These are phyloP conservation scores for Florisuga fusca DNA, from an alignment of 2,797 vertebrate genomes.

Conservation along the genomic window DNA sequence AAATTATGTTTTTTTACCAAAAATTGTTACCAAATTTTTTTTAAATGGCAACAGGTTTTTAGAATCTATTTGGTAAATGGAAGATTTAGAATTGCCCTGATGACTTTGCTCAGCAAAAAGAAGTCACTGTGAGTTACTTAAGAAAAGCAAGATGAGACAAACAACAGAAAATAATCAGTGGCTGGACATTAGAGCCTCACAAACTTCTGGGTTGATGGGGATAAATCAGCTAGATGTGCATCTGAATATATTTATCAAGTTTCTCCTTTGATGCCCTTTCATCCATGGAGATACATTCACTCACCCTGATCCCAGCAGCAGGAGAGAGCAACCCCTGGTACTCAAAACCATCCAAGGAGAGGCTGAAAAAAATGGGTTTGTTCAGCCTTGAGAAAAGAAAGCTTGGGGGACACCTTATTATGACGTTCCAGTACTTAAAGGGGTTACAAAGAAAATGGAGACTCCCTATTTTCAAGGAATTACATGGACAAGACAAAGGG, in stretches of 20 bases:
- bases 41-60: neutral
- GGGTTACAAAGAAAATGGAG: too few species aligned
- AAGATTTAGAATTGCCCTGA: neutral
- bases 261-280: neutral
- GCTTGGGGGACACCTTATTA: too few species aligned
- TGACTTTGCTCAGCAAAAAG: neutral
- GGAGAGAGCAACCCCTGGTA: neutral
- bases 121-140: neutral
- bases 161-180: neutral
- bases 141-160: neutral
- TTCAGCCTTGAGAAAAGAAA: too few species aligned
- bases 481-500: too few species aligned
- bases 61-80: neutral
- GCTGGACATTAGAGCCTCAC: neutral
- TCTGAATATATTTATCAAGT: neutral
- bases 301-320: neutral
- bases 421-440: too few species aligned
- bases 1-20: too few species aligned
- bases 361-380: too few species aligned
- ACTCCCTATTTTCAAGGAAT: too few species aligned
- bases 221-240: neutral
- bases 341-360: neutral
- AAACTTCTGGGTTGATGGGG: neutral
- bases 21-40: too few species aligned
- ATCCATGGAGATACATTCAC: neutral